Conservation (phyloP, 2,113 vertebrate genomes). For the Hemiprocne comata region DNA sequence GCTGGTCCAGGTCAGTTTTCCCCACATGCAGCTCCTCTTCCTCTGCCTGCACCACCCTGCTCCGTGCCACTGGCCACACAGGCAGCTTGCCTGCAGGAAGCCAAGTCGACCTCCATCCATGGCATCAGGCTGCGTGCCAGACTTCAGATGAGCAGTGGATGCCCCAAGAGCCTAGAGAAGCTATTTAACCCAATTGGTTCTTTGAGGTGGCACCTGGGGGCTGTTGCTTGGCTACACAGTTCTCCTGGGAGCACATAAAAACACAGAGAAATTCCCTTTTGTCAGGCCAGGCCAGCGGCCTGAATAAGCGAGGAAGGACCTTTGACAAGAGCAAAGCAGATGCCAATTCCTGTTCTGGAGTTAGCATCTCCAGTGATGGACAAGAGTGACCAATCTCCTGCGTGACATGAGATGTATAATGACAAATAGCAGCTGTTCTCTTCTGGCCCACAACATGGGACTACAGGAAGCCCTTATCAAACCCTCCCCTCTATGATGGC, state of each 20-base stretch:
- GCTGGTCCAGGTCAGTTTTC: background rate
- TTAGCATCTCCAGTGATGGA: background rate
- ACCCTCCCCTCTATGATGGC: background rate
- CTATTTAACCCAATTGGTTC: background rate
- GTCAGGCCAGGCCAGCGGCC: background rate
- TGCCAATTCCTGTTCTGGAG: background rate
- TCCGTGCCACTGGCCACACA: accelerated
- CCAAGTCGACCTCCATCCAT: background rate
- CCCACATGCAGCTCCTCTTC: background rate
- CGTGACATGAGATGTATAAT: background rate
- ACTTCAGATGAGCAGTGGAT: background rate
- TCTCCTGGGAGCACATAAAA: background rate
- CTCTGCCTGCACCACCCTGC: background rate
- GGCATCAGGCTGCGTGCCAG: background rate
- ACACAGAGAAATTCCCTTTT: background rate
- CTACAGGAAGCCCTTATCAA: background rate
- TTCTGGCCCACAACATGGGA: background rate
- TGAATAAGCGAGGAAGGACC: background rate
- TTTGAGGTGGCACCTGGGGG: background rate
- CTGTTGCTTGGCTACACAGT: background rate
- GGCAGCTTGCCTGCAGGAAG: background rate
- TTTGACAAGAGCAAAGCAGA: background rate
- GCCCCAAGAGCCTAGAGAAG: background rate
- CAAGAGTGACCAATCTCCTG: background rate
- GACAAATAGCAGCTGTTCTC: background rate